Evolutionary conservation across 64 coral and sea anemone species (phyloP), one percentile per base, ranked within the genome.

Genomic region (Hydrozoanthus tunicans): DNA sequence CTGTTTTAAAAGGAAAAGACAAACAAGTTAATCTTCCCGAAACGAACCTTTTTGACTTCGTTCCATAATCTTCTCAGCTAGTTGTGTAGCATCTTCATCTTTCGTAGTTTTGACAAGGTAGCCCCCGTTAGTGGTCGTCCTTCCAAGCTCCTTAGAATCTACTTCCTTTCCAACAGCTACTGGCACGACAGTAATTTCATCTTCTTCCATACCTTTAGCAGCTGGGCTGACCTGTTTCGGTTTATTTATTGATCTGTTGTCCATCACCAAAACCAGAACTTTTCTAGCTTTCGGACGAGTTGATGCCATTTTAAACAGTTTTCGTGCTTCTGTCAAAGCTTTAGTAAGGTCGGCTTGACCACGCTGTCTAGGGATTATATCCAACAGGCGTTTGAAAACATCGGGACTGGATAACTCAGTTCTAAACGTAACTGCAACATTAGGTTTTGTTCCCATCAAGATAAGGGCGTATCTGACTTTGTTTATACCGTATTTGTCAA

Each of bases 251-350:
- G 97, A 91, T 20, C 54, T 89, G 10, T 60, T 91, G 62, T 93
- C 94, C 85, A 95, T 93, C 64, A 96, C 85, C 8, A 96, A 55
- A 10, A 99, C 97, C 7, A 93, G 64, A 11, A 98, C 79, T 68
- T 92, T 94, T 52, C 72, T 89, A 15, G 78, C 90, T 25, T 90
- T 90, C 2, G 94, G 91, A 26, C 94, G 94, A 7, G 7, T 59
- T 7, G 84, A 15, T 88, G 69, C 69, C 12, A 6, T 60, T 88
- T 88, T 26, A 59, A 88, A 88, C 24, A 73, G 11, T 58, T 58
- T 60, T 59, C 53, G 70, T 32, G 56, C 10, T 74, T 88, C 20
- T 60, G 25, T 5, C 24, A 88, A 62, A 32, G 68, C 68, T 88
- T 88, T 88, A 3, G 68, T n/a, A 60, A 88, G 84, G 59, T 88